phyloP scores from a whole-genome alignment of 2,888 invertebrate genomes.

The Xiphydria camelus region DNA sequence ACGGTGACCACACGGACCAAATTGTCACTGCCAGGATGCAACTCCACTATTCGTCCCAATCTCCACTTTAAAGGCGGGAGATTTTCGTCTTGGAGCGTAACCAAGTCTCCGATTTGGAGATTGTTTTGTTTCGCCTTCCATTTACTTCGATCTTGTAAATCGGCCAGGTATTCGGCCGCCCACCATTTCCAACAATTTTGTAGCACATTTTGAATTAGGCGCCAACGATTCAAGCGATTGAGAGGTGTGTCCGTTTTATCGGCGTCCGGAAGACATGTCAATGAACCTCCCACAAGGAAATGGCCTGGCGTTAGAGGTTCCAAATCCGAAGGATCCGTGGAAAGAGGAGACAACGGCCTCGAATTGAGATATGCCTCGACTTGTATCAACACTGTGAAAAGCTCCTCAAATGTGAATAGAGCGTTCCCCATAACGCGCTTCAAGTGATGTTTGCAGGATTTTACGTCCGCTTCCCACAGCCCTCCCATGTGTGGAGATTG shows the following conservation, averaged over 20 bases:
- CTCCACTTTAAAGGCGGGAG: too few relatives aligned
- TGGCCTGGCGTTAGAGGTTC: conserved; percentile 41
- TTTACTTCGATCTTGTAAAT: too few relatives aligned
- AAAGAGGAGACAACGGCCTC: conserved; percentile 32
- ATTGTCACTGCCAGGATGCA: too few relatives aligned
- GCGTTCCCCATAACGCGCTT: conserved; percentile 22
- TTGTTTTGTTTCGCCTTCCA: too few relatives aligned
- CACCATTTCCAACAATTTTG: conserved; percentile 32
- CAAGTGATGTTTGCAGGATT: conserved; percentile 36
- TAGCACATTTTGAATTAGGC: conserved; percentile 23
- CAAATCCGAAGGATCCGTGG: conserved; percentile 26
- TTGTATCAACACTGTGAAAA: conserved; percentile 30
- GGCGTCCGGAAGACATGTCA: conserved; percentile 23
- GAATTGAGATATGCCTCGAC: conserved; percentile 39
- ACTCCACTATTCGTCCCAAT: too few relatives aligned
- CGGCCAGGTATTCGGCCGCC: too few relatives aligned
- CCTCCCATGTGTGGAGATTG: conserved; percentile 39
- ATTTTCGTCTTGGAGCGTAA: too few relatives aligned
- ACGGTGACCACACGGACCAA: too few relatives aligned
- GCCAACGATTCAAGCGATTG: conserved; percentile 32
- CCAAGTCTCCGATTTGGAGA: too few relatives aligned
- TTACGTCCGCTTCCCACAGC: conserved; percentile 39
- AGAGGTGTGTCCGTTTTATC: conserved; percentile 19
- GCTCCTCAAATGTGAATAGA: conserved; percentile 36
- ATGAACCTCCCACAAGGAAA: conserved; percentile 37